These are phyloP conservation scores for Tetragonula clypearis DNA, from an alignment of 1,140 invertebrate species.

Conservation along the genomic window DNA sequence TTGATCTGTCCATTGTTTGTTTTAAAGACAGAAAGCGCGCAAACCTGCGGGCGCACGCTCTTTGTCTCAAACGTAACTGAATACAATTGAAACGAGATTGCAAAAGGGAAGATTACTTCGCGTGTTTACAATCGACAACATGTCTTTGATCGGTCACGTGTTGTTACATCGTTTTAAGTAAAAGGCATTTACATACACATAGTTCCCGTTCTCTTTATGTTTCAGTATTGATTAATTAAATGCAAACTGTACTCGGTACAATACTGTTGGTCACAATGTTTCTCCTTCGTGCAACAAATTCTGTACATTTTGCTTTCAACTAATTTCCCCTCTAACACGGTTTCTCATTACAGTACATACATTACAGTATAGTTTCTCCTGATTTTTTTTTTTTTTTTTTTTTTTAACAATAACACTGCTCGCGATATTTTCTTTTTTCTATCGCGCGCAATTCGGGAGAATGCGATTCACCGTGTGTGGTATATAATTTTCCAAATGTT, in stretches of 20 bases:
- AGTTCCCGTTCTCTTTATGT: not conserved
- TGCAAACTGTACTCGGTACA: not conserved
- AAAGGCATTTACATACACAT: not conserved
- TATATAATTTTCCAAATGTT: not conserved
- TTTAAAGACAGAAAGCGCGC: slow-evolving; percentile 2
- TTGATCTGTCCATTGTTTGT: slow-evolving; percentile 2
- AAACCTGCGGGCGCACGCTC: not conserved
- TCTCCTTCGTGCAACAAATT: not conserved
- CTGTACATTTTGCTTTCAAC: not conserved
- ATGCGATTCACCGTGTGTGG: too few species aligned
- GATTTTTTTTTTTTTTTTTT: too few species aligned
- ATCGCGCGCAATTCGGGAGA: too few species aligned
- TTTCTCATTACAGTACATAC: too few species aligned
- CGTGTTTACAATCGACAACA: not conserved
- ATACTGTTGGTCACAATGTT: not conserved
- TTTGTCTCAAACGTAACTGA: slow-evolving; percentile 7
- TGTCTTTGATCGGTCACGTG: not conserved
- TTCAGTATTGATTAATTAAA: not conserved
- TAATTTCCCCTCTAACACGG: too few species aligned
- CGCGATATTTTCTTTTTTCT: too few species aligned
- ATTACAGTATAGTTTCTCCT: too few species aligned
- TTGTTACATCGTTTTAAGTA: not conserved
- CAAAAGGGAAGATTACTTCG: not conserved
- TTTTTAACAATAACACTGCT: too few species aligned
- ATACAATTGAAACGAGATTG: slow-evolving; percentile 3